Percentiles rank a stretch among this genome's conserved stretches.
Evolutionary conservation across 2,113 vertebrate genomes (phyloP).

Genomic region (Marcusenius ussheri): DNA sequence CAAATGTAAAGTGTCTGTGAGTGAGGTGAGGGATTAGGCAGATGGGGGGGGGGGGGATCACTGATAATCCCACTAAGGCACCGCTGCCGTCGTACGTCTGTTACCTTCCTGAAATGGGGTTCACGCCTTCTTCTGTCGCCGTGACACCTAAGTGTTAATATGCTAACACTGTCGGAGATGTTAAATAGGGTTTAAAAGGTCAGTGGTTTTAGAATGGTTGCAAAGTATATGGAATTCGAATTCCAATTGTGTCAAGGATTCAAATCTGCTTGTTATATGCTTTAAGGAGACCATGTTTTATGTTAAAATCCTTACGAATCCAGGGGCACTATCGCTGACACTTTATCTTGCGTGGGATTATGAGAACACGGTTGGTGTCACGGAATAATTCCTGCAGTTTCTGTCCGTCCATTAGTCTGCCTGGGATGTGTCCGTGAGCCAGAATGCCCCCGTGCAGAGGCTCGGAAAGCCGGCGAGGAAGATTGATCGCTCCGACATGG

Average conservation of each 20-base stretch:
- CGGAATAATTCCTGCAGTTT: neutral
- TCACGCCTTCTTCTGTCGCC: neutral
- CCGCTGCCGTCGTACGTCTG: neutral
- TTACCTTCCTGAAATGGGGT: neutral
- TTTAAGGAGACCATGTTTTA: neutral
- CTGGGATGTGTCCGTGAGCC: neutral
- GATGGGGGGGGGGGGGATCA: conserved; percentile 7
- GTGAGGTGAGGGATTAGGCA: conserved; percentile 55
- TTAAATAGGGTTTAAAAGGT: neutral
- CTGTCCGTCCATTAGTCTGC: conserved; percentile 4
- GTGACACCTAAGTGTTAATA: neutral
- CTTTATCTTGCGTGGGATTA: too few relatives aligned
- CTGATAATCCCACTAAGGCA: conserved; percentile 7
- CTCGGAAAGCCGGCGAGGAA: neutral
- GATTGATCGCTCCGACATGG: neutral
- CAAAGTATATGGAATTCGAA: neutral
- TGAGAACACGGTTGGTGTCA: neutral
- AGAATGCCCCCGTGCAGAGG: neutral
- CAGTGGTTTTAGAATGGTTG: neutral
- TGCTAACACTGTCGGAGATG: neutral
- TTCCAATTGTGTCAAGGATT: neutral
- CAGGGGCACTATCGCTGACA: neutral
- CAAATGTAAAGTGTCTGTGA: conserved; percentile 60
- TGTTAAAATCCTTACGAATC: neutral
- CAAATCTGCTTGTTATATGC: neutral